Base-by-base conservation (phyloP, 2,797 vertebrate species). In the Rhinella marina region DNA sequence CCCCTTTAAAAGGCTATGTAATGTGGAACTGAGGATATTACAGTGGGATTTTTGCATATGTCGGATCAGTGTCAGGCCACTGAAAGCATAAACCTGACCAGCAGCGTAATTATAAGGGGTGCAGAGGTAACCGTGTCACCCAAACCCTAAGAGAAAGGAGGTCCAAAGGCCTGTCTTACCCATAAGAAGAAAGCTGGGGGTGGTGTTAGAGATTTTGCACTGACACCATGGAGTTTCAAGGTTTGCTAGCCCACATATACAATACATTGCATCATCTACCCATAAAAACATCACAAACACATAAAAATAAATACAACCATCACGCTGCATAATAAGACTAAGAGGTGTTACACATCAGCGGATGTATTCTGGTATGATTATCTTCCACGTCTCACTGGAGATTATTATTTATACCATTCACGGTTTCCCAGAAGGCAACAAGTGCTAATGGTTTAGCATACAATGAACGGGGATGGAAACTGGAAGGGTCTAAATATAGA, bases 401-500 rank as follows among this genome's bases (percentile, higher is more conserved):
- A 29, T 62, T 78, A 52, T 32, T 77, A 87, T 75, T 83, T 76
- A 68, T 62, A 76, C 68, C 72, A 77, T 77, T 77, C 25, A 81
- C 73, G 23, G 52, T 68, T 87, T 70, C 66, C 64, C 84, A 79
- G 76, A 70, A 86, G 77, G 50, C 66, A 75, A 25, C 14, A 81
- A 41, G 32, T 54, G 59, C 50, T 66, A 61, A 29, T 57, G 62
- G 57, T 75, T 81, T 68, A 68, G 41, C 32, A 76, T 7, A 62
- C 48, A 57, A 82, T 77, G 61, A 78, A 54, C 57, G 11, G n/a
- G 66, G 68, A 85, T 81, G 41, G 59, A 81, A 73, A 66, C 68
- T 76, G 27, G 25, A 56, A 56, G 19, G 9, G 13, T 82, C 83
- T 85, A 82, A 77, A 77, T 86, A 75, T 89, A 89, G 84, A 76